Base-by-base conservation (phyloP, 2,888 invertebrate genomes). In the Plusia festucae region DNA sequence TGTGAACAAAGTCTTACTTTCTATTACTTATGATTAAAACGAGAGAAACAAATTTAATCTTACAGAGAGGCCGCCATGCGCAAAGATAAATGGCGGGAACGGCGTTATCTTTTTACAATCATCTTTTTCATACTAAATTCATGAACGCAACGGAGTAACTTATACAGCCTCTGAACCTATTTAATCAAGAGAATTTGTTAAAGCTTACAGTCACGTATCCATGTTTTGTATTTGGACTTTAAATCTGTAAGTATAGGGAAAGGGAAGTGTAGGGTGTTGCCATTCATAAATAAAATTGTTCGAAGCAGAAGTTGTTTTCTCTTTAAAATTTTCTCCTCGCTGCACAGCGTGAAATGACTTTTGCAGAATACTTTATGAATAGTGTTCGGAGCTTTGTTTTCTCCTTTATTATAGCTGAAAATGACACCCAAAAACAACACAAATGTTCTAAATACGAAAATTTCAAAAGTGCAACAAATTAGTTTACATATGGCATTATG, bases 141-240 rank as follows among this genome's bases (percentile, higher is more conserved):
- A 73, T 66, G 70, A 76, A 82, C 76, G 81, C 81, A 82, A 78
- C 70, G 79, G 66, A 75, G 76, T 78, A 70, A 70, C 69, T 70
- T 79, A 84, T 77, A 79, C 76, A 78, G 69, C 75, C 75, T 81
- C 79, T 79, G 73, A 69, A 65, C 78, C 66, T 84, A 80, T 87
- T 88, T 85, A 86, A 88, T 87, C 85, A 85, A 82, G 73, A 77
- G 70, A 82, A 84, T 82, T 82, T 77, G 77, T 80, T 79, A 49
- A 57, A 59, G 16, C 49, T 22, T 40, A 56, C 64, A 57, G 54
- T 44, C 49, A 62, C 59, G 44, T 15, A 58, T 64, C 30, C 15
- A 56, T 40, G 40, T 66, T 73, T 58, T 1, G 30, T 54, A 44
- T 44, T n/a, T 3, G 4, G 53, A 32, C 20, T 49, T 24, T 6